These are phyloP conservation scores for Argynnis bischoffii DNA, from an alignment of 2,888 invertebrate species.

Conservation along the genomic window DNA sequence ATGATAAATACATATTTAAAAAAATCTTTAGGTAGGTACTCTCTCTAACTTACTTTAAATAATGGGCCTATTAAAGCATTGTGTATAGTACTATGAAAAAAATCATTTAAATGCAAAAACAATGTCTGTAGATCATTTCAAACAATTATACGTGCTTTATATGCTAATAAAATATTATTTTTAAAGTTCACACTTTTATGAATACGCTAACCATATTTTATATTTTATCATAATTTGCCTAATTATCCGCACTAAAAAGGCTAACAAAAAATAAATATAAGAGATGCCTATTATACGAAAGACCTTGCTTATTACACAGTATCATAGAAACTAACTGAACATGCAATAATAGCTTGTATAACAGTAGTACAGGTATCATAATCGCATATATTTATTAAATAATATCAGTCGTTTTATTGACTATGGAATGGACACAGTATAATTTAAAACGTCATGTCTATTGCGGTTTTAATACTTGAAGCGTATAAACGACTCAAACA, in stretches of 20 bases:
- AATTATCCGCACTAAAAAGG: slow-evolving; percentile 26
- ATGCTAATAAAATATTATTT: slow-evolving; percentile 17
- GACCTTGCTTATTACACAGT: background rate
- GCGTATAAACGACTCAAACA: slow-evolving; percentile 56
- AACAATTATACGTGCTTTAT: slow-evolving; percentile 15
- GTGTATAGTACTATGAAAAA: slow-evolving; percentile 1
- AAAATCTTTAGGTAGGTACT: no score
- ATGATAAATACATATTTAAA: no score
- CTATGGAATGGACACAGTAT: slow-evolving; percentile 29
- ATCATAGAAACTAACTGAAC: slow-evolving; percentile 17
- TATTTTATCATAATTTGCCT: slow-evolving; percentile 25
- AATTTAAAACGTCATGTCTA: slow-evolving; percentile 36
- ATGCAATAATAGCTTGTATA: slow-evolving; percentile 9
- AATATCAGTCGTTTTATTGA: slow-evolving; percentile 27
- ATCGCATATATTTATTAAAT: slow-evolving; percentile 23
- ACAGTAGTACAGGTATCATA: slow-evolving; percentile 3
- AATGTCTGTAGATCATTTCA: background rate
- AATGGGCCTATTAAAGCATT: background rate
- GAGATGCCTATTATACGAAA: slow-evolving; percentile 13
- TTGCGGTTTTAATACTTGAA: slow-evolving; percentile 31
- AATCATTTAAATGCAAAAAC: slow-evolving; percentile 8
- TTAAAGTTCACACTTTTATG: slow-evolving; percentile 12
- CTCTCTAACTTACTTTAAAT: no score
- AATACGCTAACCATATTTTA: slow-evolving; percentile 4
- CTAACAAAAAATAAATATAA: slow-evolving; percentile 24